A percentile compares a stretch with the other conserved stretches of the same genome.
phyloP scores from a whole-genome alignment of 30 jellyfish, hydroid and myxozoan species.

The Chironex yamaguchii region DNA sequence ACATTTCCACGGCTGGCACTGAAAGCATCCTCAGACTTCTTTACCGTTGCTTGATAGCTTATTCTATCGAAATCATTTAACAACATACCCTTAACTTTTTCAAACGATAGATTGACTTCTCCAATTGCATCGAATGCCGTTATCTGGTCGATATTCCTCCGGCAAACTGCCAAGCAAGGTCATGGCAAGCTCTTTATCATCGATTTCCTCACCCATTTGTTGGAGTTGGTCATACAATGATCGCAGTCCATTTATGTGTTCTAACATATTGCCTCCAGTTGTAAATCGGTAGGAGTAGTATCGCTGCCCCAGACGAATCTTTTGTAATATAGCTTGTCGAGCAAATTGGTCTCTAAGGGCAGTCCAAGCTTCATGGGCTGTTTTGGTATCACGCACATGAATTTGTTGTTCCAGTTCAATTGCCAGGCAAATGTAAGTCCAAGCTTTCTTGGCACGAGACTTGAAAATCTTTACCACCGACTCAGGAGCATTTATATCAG shows the following conservation, averaged over 20 bases:
- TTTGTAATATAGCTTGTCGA: constrained; percentile 24
- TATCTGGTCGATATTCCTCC: constrained; percentile 1
- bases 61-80: constrained; percentile 23
- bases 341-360: constrained; percentile 29
- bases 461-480: neutral
- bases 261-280: constrained; percentile 55
- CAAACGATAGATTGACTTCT: constrained; percentile 11
- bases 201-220: constrained; percentile 45
- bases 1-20: too few relatives aligned
- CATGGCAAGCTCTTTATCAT: constrained; percentile 54
- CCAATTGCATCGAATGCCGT: constrained; percentile 52
- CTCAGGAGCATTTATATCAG: constrained; percentile 31
- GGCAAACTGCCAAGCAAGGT: constrained; percentile 15
- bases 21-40: constrained; percentile 13
- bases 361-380: constrained; percentile 59
- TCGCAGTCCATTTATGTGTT: constrained; percentile 33
- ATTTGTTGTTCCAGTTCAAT: constrained; percentile 28
- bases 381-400: constrained; percentile 41
- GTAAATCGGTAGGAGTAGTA: constrained; percentile 21
- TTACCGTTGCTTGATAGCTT: constrained; percentile 8
- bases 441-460: constrained; percentile 38
- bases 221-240: constrained; percentile 51
- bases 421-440: constrained; percentile 60
- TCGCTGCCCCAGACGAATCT: constrained; percentile 24
- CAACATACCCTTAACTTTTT: constrained; percentile 52